These are phyloP conservation scores for Sphaerophoria taeniata DNA, from an alignment of 2,888 invertebrate genomes.

Conservation along the genomic window DNA sequence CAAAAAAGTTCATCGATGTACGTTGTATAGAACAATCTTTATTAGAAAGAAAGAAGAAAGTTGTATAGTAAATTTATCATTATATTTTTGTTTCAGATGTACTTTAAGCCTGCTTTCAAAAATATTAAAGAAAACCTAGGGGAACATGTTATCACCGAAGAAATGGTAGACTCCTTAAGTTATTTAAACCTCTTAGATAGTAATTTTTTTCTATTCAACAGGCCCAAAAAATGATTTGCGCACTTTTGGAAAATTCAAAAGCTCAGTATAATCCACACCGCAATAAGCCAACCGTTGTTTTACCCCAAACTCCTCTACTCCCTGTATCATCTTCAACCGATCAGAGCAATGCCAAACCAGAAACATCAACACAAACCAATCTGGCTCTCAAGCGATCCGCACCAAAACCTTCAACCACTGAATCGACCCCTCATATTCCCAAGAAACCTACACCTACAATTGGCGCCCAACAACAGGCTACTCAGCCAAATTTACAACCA, in stretches of 20 bases:
- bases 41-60: neutral
- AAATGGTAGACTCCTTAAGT: conserved; percentile 81
- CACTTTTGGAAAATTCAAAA: conserved; percentile 81
- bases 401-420: conserved; percentile 60
- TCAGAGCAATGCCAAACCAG: conserved; percentile 51
- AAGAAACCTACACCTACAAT: conserved; percentile 50
- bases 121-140: conserved; percentile 86
- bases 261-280: conserved; percentile 80
- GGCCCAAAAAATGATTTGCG: conserved; percentile 82
- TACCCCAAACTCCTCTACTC: neutral
- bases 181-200: neutral
- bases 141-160: conserved; percentile 84
- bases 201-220: conserved; percentile 56
- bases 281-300: conserved; percentile 53
- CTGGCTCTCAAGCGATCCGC: conserved; percentile 79
- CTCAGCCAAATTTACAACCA: conserved; percentile 53
- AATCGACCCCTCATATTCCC: conserved; percentile 40
- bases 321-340: conserved; percentile 58
- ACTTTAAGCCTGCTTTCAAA: conserved; percentile 86
- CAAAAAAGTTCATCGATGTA: conserved; percentile 86
- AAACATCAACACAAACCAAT: conserved; percentile 70
- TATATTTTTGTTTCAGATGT: conserved; percentile 82
- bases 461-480: conserved; percentile 57
- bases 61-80: neutral
- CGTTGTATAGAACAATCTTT: neutral